Evolutionary conservation across 2,888 invertebrate genomes (phyloP).

Genomic region (Eumacrocentrus americanus): DNA sequence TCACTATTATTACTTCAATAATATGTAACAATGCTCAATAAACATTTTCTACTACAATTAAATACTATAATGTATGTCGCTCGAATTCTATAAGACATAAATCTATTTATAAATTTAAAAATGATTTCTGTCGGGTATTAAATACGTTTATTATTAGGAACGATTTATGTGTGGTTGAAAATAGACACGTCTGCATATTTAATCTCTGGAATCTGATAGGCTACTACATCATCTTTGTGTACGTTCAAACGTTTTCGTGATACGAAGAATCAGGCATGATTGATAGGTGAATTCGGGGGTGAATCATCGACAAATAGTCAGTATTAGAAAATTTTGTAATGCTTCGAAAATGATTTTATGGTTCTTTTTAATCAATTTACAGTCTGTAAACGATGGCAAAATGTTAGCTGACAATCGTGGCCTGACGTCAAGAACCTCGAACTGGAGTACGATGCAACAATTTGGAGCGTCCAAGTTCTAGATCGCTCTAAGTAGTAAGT

Average conservation of each 20-base stretch:
- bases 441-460: neutral
- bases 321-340: no score
- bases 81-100: no score
- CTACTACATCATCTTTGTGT: no score
- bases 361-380: neutral
- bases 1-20: constrained; percentile 39
- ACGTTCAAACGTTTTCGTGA: no score
- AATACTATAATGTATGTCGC: neutral
- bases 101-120: no score
- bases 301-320: no score
- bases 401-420: constrained; percentile 10
- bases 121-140: no score
- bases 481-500: neutral
- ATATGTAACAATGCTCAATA: constrained; percentile 60
- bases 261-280: no score
- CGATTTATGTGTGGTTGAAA: neutral
- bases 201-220: no score
- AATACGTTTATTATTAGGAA: neutral
- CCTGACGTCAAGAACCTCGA: constrained; percentile 2
- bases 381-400: constrained; percentile 21
- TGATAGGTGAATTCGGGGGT: no score
- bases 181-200: neutral
- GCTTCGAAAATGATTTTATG: neutral
- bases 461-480: no score
- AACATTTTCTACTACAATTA: constrained; percentile 53